Evolutionary conservation across 1,140 invertebrate genomes (phyloP).

Genomic region (Oncopodura yosiiana): DNA sequence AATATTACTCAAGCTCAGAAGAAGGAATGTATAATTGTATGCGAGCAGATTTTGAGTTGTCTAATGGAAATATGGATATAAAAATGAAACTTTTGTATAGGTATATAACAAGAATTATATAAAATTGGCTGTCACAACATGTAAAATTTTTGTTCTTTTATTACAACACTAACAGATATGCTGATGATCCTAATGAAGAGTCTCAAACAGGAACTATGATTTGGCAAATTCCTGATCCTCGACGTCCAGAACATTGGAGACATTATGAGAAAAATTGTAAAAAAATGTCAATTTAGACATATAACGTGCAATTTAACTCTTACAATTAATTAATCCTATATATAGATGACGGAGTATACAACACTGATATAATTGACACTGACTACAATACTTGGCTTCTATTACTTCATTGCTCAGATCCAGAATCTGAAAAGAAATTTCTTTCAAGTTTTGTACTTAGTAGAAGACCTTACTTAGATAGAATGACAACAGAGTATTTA

Average conservation of each 20-base stretch:
- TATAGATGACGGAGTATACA: conserved; percentile 76
- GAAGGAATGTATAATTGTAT: conserved; percentile 74
- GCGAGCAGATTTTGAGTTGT: conserved; percentile 60
- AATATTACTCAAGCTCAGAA: conserved; percentile 77
- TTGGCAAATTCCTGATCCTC: conserved; percentile 63
- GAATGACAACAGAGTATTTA: conserved; percentile 51
- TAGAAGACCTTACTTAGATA: conserved; percentile 48
- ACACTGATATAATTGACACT: conserved; percentile 72
- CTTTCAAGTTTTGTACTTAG: conserved; percentile 73
- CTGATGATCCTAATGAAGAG: conserved; percentile 61
- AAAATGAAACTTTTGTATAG: conserved; percentile 79
- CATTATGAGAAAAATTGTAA: conserved; percentile 72
- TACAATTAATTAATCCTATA: background rate
- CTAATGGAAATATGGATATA: conserved; percentile 44
- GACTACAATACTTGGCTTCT: conserved; percentile 70
- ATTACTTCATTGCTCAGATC: conserved; percentile 73
- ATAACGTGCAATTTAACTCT: too few relatives aligned
- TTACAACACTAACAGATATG: conserved; percentile 42
- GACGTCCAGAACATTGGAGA: conserved; percentile 66
- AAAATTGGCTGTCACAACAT: background rate
- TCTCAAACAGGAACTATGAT: conserved; percentile 70
- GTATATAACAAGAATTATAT: background rate
- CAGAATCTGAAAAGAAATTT: conserved; percentile 62
- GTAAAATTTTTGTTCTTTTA: background rate
- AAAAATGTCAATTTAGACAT: conserved; percentile 23